Percentiles rank a stretch among this genome's conserved stretches.
Evolutionary conservation across 2,888 invertebrate genomes (phyloP).

Genomic region (Drosophila mulleri): DNA sequence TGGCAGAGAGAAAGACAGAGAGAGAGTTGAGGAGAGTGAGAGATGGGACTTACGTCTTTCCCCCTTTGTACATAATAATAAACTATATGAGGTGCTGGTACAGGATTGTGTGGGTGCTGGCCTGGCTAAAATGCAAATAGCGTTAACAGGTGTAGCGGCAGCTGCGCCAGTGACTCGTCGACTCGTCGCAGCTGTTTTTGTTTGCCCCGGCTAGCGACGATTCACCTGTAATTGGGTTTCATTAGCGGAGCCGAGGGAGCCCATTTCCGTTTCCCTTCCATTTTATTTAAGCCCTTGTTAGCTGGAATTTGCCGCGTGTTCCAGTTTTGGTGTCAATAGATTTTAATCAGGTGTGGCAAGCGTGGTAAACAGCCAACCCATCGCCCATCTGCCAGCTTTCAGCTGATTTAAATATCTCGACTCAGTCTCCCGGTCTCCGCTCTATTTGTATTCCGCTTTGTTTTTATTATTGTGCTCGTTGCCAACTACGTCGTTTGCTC

Average conservation of each 20-base stretch:
- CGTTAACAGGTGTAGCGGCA: constrained; percentile 68
- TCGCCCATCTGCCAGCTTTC: constrained; percentile 18
- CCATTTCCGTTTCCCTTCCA: constrained; percentile 47
- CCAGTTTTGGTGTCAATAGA: constrained; percentile 75
- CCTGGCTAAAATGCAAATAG: constrained; percentile 70
- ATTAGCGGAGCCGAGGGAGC: constrained; percentile 46
- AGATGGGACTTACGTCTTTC: background rate
- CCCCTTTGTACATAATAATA: constrained; percentile 52
- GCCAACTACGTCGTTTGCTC: constrained; percentile 29
- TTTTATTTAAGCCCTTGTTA: constrained; percentile 24
- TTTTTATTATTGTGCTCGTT: constrained; percentile 15
- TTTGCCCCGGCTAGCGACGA: constrained; percentile 50
- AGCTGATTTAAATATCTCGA: constrained; percentile 60
- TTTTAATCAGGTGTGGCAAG: constrained; percentile 81
- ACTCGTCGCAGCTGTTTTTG: constrained; percentile 70
- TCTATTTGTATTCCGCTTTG: constrained; percentile 47
- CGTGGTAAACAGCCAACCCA: constrained; percentile 59
- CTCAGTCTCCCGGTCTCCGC: constrained; percentile 18
- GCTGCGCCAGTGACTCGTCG: constrained; percentile 51
- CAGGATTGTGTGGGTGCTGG: background rate
- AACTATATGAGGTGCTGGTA: constrained; percentile 39
- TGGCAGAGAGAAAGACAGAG: background rate
- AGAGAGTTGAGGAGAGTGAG: background rate
- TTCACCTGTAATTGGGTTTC: constrained; percentile 71
- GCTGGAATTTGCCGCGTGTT: constrained; percentile 45